These are phyloP conservation scores for Hucho hucho DNA, from an alignment of 2,113 vertebrate species.

Conservation along the genomic window DNA sequence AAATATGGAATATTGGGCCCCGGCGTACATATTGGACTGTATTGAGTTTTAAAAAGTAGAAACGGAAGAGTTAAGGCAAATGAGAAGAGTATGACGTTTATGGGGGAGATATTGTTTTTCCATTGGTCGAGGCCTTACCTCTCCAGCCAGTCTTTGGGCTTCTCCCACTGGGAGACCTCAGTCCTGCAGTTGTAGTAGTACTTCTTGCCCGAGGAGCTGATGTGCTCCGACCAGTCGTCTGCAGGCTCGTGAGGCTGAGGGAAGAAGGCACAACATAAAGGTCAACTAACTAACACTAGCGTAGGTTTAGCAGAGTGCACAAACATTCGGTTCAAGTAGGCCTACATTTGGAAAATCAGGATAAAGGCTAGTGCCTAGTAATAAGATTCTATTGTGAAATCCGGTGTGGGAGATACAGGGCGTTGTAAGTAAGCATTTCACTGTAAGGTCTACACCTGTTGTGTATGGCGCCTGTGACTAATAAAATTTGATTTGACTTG, in stretches of 20 bases:
- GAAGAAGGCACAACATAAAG: background rate
- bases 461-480: too few relatives aligned
- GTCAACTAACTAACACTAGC: background rate
- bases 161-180: slow-evolving; percentile 99
- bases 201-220: slow-evolving; percentile 98
- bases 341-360: too few relatives aligned
- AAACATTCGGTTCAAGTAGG: too few relatives aligned
- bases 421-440: too few relatives aligned
- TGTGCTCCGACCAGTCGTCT: slow-evolving; percentile 99
- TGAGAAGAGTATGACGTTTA: background rate
- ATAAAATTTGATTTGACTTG: too few relatives aligned
- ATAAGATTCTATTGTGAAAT: too few relatives aligned
- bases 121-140: slow-evolving; percentile 70
- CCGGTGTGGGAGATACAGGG: too few relatives aligned
- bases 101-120: too few relatives aligned
- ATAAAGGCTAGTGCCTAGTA: too few relatives aligned
- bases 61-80: background rate
- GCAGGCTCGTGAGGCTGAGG: slow-evolving; percentile 86
- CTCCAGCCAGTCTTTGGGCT: slow-evolving; percentile 98
- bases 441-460: too few relatives aligned
- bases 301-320: background rate
- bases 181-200: slow-evolving; percentile 99
- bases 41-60: background rate
- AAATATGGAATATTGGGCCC: too few relatives aligned
- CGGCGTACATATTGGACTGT: too few relatives aligned